phyloP scores from a whole-genome alignment of 2,113 vertebrate species.

The Engraulis encrasicolus region DNA sequence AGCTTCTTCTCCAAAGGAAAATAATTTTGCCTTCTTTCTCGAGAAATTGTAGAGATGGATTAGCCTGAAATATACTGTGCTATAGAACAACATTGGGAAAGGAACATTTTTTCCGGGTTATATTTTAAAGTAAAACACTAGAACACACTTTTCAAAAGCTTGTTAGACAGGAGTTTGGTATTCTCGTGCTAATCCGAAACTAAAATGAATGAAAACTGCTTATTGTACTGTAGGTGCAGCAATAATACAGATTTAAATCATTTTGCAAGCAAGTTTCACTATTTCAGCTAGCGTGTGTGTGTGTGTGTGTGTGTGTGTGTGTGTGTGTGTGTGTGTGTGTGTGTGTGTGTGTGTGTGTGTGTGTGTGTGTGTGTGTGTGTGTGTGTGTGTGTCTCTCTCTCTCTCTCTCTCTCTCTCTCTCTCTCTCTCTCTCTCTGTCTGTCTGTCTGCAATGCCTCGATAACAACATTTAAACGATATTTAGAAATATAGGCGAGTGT shows the following conservation, averaged over 20 bases:
- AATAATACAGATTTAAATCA: not conserved
- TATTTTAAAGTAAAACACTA: conserved; percentile 40
- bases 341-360: conserved; percentile 41
- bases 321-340: conserved; percentile 29
- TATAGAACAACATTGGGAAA: conserved; percentile 68
- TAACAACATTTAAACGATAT: too few species aligned
- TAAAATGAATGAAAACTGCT: not conserved
- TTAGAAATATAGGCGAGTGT: too few species aligned
- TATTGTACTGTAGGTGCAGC: not conserved
- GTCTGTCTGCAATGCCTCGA: too few species aligned
- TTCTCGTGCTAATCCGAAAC: not conserved
- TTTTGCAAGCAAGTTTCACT: not conserved
- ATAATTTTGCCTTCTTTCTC: conserved; percentile 76
- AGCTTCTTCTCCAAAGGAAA: conserved; percentile 75
- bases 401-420: conserved; percentile 57
- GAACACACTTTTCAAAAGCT: conserved; percentile 21
- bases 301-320: conserved; percentile 22
- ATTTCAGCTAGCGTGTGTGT: not conserved
- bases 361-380: conserved; percentile 36
- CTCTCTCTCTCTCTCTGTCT: too few species aligned
- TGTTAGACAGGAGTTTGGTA: not conserved
- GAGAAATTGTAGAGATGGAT: conserved; percentile 76
- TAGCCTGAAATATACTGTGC: conserved; percentile 73
- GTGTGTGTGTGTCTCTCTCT: conserved; percentile 42
- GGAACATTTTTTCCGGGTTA: not conserved